These are phyloP conservation scores for Neuroterus valhalla DNA, from an alignment of 1,140 invertebrate genomes.

Conservation along the genomic window DNA sequence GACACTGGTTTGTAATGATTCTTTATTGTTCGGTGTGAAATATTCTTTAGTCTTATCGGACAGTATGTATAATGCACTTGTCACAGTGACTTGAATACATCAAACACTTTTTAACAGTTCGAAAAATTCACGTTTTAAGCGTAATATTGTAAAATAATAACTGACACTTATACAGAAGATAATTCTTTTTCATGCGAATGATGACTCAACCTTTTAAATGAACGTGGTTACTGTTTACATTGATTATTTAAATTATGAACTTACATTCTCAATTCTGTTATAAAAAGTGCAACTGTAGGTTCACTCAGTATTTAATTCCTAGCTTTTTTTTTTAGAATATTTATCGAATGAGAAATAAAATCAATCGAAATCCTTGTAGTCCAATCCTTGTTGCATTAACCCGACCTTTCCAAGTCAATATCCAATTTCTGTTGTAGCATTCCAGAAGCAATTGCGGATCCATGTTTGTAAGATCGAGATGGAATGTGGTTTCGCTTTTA, in stretches of 20 bases:
- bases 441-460: too few relatives aligned
- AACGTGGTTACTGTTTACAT: too few relatives aligned
- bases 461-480: too few relatives aligned
- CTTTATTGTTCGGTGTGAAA: background rate
- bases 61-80: slow-evolving; percentile 20
- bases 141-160: background rate
- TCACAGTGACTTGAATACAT: slow-evolving; percentile 13
- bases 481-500: background rate
- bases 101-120: slow-evolving; percentile 10
- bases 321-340: background rate
- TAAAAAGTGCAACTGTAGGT: too few relatives aligned
- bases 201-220: too few relatives aligned
- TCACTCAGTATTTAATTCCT: background rate
- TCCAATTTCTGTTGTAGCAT: too few relatives aligned
- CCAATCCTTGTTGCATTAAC: too few relatives aligned
- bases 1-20: background rate
- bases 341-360: background rate
- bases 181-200: too few relatives aligned
- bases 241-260: background rate
- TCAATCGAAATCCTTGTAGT: too few relatives aligned
- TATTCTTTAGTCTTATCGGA: background rate
- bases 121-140: background rate
- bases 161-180: too few relatives aligned
- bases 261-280: background rate
- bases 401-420: too few relatives aligned